Conservation (phyloP, 2,888 invertebrate species). For the Nomada fucata region DNA sequence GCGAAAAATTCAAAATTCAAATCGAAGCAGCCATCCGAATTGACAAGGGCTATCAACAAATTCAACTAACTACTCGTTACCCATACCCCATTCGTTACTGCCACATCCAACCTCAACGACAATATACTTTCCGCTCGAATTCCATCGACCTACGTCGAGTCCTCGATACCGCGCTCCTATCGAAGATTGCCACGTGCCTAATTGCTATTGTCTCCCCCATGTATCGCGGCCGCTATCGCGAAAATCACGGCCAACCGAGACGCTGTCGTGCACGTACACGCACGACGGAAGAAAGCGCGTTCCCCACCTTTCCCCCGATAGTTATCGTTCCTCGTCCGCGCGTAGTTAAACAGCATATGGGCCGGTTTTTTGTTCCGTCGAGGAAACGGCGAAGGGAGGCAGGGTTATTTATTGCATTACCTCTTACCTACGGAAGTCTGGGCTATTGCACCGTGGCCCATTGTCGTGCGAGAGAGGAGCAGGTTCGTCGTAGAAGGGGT, state of each 20-base stretch:
- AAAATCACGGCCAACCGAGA: not conserved
- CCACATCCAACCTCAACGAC: not conserved
- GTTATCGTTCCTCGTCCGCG: slow-evolving; percentile 65
- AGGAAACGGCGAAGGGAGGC: slow-evolving; percentile 65
- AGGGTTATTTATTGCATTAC: slow-evolving; percentile 71
- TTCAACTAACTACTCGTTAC: too few relatives aligned
- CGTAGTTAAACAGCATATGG: slow-evolving; percentile 75
- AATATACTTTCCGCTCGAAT: not conserved
- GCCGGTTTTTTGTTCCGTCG: slow-evolving; percentile 64
- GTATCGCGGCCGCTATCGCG: slow-evolving; percentile 33
- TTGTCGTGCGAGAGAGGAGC: slow-evolving; percentile 58
- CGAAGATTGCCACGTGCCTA: slow-evolving; percentile 42
- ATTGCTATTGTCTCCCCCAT: slow-evolving; percentile 33
- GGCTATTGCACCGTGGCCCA: slow-evolving; percentile 71
- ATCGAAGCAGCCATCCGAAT: too few relatives aligned
- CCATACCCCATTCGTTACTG: too few relatives aligned
- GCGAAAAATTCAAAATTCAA: too few relatives aligned
- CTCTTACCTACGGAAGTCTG: slow-evolving; percentile 74
- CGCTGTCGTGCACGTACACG: not conserved
- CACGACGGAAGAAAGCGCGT: slow-evolving; percentile 40
- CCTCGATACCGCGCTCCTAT: too few relatives aligned
- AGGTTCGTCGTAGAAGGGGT: slow-evolving; percentile 47
- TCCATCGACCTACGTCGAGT: not conserved
- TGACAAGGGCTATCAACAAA: too few relatives aligned
- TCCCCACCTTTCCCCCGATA: slow-evolving; percentile 66